Evolutionary conservation across 2,113 vertebrate species (phyloP).

Genomic region (Psephotus haematonotus): DNA sequence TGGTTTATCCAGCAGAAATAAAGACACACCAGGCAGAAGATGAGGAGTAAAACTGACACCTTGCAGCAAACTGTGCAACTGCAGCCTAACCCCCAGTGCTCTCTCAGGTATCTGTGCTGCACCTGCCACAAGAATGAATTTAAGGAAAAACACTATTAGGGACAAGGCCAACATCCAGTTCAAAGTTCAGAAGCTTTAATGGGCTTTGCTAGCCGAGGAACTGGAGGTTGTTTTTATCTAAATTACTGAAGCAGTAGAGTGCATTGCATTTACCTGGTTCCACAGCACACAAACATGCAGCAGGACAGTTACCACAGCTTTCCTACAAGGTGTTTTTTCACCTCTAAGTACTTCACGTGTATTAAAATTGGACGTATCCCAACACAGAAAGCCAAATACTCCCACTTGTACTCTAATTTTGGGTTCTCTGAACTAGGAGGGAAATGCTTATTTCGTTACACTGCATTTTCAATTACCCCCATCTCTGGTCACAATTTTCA

Average conservation of each 20-base stretch:
- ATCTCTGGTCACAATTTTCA: not conserved
- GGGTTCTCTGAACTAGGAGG: not conserved
- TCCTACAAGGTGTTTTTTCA: not conserved
- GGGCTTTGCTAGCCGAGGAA: not conserved
- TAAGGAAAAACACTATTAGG: not conserved
- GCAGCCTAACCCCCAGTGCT: not conserved
- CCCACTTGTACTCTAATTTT: not conserved
- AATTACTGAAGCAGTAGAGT: not conserved
- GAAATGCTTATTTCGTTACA: not conserved
- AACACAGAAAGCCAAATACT: not conserved
- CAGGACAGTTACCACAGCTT: not conserved
- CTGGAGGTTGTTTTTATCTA: not conserved
- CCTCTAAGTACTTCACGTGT: not conserved
- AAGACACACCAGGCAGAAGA: not conserved
- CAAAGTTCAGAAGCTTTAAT: not conserved
- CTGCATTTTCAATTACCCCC: not conserved
- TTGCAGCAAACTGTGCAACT: not conserved
- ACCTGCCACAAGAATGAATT: not conserved
- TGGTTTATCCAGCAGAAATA: not conserved
- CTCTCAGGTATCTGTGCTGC: not conserved
- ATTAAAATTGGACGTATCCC: not conserved
- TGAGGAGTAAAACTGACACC: not conserved
- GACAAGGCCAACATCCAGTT: not conserved
- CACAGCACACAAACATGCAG: not conserved
- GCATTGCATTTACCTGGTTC: not conserved